These are phyloP conservation scores for Malacoctenus gilli DNA, from an alignment of 2,797 vertebrate species.

Conservation along the genomic window DNA sequence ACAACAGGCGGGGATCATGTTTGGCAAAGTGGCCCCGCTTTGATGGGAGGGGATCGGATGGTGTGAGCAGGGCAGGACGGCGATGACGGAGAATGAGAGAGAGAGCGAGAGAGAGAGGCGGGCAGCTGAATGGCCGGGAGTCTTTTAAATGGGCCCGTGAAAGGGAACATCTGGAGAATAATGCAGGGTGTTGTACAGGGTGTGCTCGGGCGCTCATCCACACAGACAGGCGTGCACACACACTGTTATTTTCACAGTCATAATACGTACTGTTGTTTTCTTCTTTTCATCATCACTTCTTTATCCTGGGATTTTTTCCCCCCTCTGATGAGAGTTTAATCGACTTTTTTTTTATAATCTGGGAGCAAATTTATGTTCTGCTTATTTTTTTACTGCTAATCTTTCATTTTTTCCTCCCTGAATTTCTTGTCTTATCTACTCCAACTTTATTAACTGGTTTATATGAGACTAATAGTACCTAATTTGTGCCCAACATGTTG, in stretches of 20 bases:
- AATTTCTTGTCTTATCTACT: too few relatives aligned
- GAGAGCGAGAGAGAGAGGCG: too few relatives aligned
- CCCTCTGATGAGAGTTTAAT: too few relatives aligned
- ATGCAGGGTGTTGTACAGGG: slow-evolving; percentile 40
- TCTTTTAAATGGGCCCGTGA: slow-evolving; percentile 54
- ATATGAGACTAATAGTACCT: background rate
- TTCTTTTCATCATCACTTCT: slow-evolving; percentile 1
- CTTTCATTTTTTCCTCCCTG: too few relatives aligned
- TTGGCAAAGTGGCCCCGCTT: slow-evolving; percentile 77
- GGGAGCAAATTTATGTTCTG: too few relatives aligned
- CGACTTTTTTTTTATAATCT: slow-evolving; percentile 1
- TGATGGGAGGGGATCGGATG: slow-evolving; percentile 75
- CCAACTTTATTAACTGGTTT: too few relatives aligned
- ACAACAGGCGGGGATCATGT: slow-evolving; percentile 77
- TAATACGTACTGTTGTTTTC: slow-evolving; percentile 10
- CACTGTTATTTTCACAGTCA: slow-evolving; percentile 5
- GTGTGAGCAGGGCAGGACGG: slow-evolving; percentile 58
- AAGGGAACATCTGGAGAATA: slow-evolving; percentile 70
- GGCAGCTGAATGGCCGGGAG: slow-evolving; percentile 42
- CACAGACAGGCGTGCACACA: slow-evolving; percentile 2
- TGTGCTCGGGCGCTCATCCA: slow-evolving; percentile 23
- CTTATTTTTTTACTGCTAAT: too few relatives aligned
- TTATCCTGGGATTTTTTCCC: slow-evolving; percentile 12
- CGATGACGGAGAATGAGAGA: slow-evolving; percentile 49
- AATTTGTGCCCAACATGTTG: slow-evolving; percentile 8